Evolutionary conservation across 2,797 vertebrate species (phyloP).

Genomic region (Oreochromis mossambicus): DNA sequence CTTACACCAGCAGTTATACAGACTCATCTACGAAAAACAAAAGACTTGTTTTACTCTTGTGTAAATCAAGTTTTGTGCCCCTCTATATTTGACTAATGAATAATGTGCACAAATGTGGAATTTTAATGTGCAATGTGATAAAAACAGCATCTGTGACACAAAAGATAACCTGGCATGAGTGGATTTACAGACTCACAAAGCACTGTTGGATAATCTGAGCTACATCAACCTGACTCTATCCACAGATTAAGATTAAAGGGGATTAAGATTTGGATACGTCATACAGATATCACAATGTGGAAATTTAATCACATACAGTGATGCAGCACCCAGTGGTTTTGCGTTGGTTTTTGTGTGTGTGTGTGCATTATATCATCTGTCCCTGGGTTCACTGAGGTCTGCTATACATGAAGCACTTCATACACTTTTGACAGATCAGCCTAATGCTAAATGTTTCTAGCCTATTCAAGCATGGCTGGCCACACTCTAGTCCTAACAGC

Average conservation of each 20-base stretch:
- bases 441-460: not conserved
- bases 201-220: constrained; percentile 43
- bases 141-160: not conserved
- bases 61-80: not conserved
- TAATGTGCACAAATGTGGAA: not conserved
- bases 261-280: constrained; percentile 49
- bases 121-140: not conserved
- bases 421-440: not conserved
- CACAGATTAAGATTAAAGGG: constrained; percentile 61
- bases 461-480: not conserved
- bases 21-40: not conserved
- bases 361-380: not conserved
- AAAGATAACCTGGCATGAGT: not conserved
- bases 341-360: not conserved
- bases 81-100: not conserved
- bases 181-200: not conserved
- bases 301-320: constrained; percentile 32
- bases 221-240: constrained; percentile 36
- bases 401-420: not conserved
- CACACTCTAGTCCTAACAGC: not conserved
- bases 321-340: not conserved
- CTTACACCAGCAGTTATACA: not conserved
- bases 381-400: not conserved
- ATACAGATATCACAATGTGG: constrained; percentile 32
- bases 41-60: not conserved